phyloP scores from a whole-genome alignment of 2,113 vertebrate species.

The Tretioscincus oriximinensis region DNA sequence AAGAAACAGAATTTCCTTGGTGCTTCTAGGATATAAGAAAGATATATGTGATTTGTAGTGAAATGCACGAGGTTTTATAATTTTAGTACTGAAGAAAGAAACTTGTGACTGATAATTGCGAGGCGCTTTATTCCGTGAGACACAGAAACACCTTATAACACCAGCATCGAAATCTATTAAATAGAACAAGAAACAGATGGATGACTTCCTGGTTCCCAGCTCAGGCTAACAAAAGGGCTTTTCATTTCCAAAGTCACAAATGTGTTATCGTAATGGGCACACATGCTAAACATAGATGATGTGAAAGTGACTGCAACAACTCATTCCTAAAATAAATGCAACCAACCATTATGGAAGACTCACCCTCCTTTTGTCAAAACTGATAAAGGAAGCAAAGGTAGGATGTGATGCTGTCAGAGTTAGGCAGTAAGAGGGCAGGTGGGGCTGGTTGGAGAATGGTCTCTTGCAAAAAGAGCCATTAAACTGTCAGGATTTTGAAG shows the following conservation, averaged over 20 bases:
- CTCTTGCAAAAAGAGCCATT: constrained; percentile 13
- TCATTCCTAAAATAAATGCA: constrained; percentile 19
- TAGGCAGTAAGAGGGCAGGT: background rate
- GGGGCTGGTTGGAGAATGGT: background rate
- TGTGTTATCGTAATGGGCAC: background rate
- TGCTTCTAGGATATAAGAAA: too few species aligned
- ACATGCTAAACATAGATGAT: constrained; percentile 12
- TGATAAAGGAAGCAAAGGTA: constrained; percentile 24
- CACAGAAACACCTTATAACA: too few species aligned
- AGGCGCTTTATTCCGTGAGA: too few species aligned
- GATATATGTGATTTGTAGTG: too few species aligned
- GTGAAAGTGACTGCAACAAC: background rate
- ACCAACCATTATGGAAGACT: background rate
- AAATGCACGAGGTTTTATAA: too few species aligned
- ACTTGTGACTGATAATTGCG: too few species aligned
- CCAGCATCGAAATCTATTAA: too few species aligned
- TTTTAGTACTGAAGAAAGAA: too few species aligned
- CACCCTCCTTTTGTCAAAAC: constrained; percentile 8
- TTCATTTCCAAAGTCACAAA: rapidly evolving
- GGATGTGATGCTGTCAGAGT: constrained; percentile 3
- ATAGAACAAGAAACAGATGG: too few species aligned
- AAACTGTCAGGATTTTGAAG: constrained; percentile 20
- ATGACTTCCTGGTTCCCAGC: background rate
- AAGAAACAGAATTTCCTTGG: too few species aligned
- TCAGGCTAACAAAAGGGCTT: background rate